These are phyloP conservation scores for Omphaloscelis lunosa DNA, from an alignment of 2,888 invertebrate genomes.

Conservation along the genomic window DNA sequence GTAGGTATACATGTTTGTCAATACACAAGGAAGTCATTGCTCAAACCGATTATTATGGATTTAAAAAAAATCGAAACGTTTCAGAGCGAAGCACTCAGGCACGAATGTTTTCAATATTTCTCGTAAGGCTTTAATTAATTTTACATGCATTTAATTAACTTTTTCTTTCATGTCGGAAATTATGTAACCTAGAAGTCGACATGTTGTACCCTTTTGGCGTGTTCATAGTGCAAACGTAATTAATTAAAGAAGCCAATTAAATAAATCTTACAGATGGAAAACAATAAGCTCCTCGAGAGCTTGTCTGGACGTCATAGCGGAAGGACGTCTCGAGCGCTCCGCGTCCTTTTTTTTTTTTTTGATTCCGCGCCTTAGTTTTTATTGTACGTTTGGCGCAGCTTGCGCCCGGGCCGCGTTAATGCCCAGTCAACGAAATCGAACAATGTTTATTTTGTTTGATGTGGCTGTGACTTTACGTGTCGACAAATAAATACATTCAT, in stretches of 20 bases:
- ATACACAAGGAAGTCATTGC: background rate
- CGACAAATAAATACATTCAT: no score
- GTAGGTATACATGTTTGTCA: background rate
- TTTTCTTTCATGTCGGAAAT: background rate
- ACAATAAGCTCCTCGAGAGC: background rate
- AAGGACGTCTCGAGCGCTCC: no score
- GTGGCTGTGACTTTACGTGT: no score
- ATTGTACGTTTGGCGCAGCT: no score
- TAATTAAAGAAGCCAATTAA: slow-evolving; percentile 18
- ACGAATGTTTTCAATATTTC: background rate
- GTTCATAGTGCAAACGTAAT: slow-evolving; percentile 4
- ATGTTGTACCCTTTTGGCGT: background rate
- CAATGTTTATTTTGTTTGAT: no score
- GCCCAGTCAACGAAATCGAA: no score
- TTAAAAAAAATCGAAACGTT: no score
- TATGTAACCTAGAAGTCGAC: background rate
- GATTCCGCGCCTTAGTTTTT: no score
- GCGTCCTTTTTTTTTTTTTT: no score
- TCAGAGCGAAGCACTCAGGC: background rate
- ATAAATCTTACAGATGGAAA: background rate
- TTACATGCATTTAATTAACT: background rate
- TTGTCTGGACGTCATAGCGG: no score
- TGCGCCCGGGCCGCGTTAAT: no score
- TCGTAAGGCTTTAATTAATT: background rate
- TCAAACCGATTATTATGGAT: no score